Evolutionary conservation across 1,140 invertebrate genomes (phyloP).

Genomic region (Pseudomyrmex sp.): DNA sequence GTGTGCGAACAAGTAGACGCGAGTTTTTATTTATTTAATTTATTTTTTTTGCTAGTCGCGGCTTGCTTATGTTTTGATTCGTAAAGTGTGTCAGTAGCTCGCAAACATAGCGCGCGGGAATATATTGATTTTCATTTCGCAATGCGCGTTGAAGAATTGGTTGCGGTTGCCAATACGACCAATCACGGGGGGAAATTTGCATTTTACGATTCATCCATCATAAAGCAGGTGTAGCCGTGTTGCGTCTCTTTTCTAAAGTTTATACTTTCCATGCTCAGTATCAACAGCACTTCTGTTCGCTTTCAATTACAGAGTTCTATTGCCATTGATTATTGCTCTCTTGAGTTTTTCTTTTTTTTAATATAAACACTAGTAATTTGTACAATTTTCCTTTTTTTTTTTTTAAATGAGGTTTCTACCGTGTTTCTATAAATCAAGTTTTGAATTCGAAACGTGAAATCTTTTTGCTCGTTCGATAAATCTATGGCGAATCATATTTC

Average conservation of each 20-base stretch:
- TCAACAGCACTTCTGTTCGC: neutral
- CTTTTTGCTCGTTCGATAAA: neutral
- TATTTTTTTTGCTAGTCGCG: neutral
- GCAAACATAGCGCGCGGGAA: slow-evolving; percentile 6
- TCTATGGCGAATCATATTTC: slow-evolving; percentile 46
- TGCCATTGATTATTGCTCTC: neutral
- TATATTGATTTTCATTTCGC: slow-evolving; percentile 53
- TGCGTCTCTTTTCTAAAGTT: slow-evolving; percentile 34
- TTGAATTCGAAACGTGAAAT: neutral
- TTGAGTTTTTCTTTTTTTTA: neutral
- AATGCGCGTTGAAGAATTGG: slow-evolving; percentile 36
- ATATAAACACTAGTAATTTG: no score
- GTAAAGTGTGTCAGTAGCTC: neutral
- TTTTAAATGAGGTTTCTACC: no score
- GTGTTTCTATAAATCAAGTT: neutral
- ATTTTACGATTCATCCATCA: slow-evolving; percentile 53
- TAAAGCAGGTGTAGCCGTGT: slow-evolving; percentile 12
- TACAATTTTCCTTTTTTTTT: neutral
- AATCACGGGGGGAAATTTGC: slow-evolving; percentile 51
- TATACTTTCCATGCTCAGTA: slow-evolving; percentile 35
- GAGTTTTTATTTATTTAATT: slow-evolving; percentile 3
- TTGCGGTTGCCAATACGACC: slow-evolving; percentile 5
- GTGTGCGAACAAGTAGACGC: neutral
- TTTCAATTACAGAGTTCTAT: neutral
- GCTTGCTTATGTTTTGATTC: neutral